phyloP scores from a whole-genome alignment of 2,888 invertebrate genomes.

The Limnephilus marmoratus region DNA sequence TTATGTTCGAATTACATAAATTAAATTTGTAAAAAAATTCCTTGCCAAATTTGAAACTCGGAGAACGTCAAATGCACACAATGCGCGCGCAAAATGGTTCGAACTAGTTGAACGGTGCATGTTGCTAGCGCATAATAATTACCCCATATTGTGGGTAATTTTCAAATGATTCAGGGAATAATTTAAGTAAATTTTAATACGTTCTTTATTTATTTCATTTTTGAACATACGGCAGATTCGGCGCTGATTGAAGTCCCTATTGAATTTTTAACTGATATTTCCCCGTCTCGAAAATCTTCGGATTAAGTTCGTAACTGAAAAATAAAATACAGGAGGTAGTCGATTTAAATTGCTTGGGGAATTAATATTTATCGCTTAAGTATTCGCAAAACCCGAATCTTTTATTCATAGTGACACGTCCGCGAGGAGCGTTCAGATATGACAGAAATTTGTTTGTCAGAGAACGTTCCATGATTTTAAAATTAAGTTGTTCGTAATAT shows the following conservation, averaged over 20 bases:
- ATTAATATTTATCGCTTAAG: neutral
- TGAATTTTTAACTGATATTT: neutral
- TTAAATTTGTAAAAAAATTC: no score
- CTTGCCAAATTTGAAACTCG: no score
- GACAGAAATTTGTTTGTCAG: neutral
- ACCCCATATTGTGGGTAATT: no score
- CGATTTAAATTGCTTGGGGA: neutral
- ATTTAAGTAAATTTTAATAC: no score
- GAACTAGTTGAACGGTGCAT: no score
- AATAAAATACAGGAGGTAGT: neutral
- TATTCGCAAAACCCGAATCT: neutral
- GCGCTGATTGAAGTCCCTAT: neutral
- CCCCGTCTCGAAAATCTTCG: neutral
- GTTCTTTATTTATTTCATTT: no score
- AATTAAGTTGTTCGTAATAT: neutral
- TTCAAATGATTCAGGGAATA: no score
- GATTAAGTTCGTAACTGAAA: neutral
- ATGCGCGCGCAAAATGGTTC: no score
- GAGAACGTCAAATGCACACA: no score
- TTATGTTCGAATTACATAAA: no score
- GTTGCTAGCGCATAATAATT: no score
- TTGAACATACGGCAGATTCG: no score
- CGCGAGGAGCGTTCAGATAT: neutral
- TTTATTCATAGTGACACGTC: neutral
- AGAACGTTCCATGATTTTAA: neutral